These are phyloP conservation scores for Rhaphigaster nebulosa DNA, from an alignment of 2,888 invertebrate genomes.

Conservation along the genomic window DNA sequence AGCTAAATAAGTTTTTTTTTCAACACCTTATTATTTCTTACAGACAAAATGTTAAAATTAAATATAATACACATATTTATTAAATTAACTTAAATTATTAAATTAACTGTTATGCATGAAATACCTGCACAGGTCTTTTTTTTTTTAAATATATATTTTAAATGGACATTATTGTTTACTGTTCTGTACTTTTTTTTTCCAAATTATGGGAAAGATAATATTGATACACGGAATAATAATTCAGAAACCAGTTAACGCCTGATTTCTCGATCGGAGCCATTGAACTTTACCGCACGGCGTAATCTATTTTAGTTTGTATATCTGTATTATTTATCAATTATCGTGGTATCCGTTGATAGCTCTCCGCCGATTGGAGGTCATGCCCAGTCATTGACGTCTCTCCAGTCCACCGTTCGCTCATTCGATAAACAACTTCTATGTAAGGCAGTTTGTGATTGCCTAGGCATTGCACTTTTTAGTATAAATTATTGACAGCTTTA, in stretches of 20 bases:
- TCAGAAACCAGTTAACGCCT: not conserved
- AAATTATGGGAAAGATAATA: not conserved
- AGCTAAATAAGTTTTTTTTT: too few species aligned
- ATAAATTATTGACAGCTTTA: too few species aligned
- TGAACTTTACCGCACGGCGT: not conserved
- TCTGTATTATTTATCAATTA: constrained; percentile 39
- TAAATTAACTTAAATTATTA: too few species aligned
- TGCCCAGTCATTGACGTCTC: constrained; percentile 18
- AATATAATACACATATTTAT: too few species aligned
- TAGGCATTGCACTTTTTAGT: not conserved
- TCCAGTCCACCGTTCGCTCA: not conserved
- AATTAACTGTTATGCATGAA: too few species aligned
- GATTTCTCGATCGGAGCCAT: not conserved
- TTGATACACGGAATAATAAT: not conserved
- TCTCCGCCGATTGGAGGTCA: not conserved
- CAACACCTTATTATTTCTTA: too few species aligned
- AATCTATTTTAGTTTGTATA: not conserved
- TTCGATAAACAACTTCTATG: not conserved
- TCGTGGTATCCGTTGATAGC: not conserved
- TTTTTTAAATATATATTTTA: too few species aligned
- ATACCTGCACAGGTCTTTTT: too few species aligned
- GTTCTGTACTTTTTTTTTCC: too few species aligned
- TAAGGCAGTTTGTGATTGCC: not conserved
- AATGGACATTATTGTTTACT: too few species aligned
- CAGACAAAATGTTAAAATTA: too few species aligned